These are phyloP conservation scores for Protodeltote pygarga DNA, from an alignment of 2,888 invertebrate species.

Conservation along the genomic window DNA sequence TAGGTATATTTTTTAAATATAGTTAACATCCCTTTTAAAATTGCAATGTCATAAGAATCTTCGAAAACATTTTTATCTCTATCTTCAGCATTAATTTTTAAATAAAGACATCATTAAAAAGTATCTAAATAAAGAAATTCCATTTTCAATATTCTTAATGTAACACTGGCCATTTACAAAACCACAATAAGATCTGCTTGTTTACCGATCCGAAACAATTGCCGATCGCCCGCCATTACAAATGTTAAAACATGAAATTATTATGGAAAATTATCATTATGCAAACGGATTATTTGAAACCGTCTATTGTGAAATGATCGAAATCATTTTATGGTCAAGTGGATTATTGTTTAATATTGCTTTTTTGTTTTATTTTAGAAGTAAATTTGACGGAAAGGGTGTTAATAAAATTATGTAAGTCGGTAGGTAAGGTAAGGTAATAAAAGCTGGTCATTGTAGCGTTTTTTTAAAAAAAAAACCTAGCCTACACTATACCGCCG, in stretches of 20 bases:
- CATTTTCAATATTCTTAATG: constrained; percentile 43
- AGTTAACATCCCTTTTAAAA: no score
- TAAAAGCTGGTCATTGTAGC: no score
- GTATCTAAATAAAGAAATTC: constrained; percentile 27
- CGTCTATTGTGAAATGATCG: constrained; percentile 42
- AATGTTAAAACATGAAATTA: constrained; percentile 52
- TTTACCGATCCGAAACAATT: constrained; percentile 74
- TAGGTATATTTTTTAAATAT: no score
- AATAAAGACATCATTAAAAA: constrained; percentile 1
- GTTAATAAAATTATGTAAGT: not conserved
- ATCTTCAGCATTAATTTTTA: no score
- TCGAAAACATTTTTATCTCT: no score
- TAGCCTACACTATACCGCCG: no score
- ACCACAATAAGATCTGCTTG: constrained; percentile 74
- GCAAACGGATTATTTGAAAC: constrained; percentile 50
- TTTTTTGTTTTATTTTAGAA: constrained; percentile 5
- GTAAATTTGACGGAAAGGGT: not conserved
- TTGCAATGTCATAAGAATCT: no score
- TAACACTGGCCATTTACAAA: constrained; percentile 47
- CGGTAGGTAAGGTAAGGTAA: not conserved
- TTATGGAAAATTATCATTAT: constrained; percentile 52
- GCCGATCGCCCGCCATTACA: constrained; percentile 54
- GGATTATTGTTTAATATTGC: constrained; percentile 20
- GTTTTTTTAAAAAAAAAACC: no score
- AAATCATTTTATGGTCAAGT: constrained; percentile 37